Evolutionary conservation across 2,797 vertebrate genomes (phyloP).

Genomic region (Premnoplex brunnescens): DNA sequence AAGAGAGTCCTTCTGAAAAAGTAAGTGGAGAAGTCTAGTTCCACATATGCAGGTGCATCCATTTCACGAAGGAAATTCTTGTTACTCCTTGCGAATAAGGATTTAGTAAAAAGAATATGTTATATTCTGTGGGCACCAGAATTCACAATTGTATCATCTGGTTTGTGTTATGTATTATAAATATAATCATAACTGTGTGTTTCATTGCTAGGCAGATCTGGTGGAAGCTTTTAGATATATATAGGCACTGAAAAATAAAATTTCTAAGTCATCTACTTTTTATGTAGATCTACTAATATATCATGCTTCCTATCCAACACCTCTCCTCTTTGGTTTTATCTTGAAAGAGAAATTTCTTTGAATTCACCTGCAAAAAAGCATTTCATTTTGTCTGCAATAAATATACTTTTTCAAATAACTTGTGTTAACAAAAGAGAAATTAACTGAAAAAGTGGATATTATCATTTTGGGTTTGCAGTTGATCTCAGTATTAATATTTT

Average conservation of each 20-base stretch:
- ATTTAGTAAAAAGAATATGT: not conserved
- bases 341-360: not conserved
- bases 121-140: not conserved
- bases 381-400: not conserved
- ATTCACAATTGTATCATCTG: not conserved
- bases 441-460: not conserved
- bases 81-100: not conserved
- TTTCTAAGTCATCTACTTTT: not conserved
- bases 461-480: not conserved
- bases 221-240: not conserved
- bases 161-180: not conserved
- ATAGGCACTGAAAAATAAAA: not conserved
- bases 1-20: not conserved
- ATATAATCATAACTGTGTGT: not conserved
- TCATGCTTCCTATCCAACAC: not conserved
- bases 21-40: not conserved
- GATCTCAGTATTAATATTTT: not conserved
- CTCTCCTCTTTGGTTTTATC: not conserved
- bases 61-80: not conserved
- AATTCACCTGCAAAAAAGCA: not conserved
- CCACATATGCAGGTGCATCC: rapidly evolving
- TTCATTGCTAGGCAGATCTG: not conserved
- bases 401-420: not conserved
- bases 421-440: not conserved
- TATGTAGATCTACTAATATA: not conserved